Conservation (phyloP, 2,888 invertebrate genomes). For the Callimorpha dominula region DNA sequence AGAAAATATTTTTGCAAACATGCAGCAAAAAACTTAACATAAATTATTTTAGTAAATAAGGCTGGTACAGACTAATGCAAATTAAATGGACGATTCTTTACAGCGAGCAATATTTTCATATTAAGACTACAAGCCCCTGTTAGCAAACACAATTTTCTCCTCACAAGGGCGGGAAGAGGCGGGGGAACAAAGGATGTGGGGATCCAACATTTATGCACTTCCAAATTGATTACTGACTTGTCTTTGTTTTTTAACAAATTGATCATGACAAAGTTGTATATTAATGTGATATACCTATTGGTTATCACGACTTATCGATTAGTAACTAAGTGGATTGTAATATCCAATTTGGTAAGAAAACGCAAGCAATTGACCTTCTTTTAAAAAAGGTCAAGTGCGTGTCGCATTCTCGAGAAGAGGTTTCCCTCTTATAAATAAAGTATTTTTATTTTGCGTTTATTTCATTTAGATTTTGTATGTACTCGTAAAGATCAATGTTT, state of each 20-base stretch:
- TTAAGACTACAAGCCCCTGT: slow-evolving; percentile 73
- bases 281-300: background rate
- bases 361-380: background rate
- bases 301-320: background rate
- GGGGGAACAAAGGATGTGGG: slow-evolving; percentile 27
- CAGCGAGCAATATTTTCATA: slow-evolving; percentile 79
- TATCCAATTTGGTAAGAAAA: background rate
- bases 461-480: background rate
- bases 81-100: slow-evolving; percentile 76
- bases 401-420: background rate
- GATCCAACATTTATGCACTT: slow-evolving; percentile 27
- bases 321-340: background rate
- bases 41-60: slow-evolving; percentile 54
- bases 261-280: background rate
- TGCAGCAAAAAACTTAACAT: slow-evolving; percentile 37
- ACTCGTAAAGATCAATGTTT: background rate
- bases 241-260: background rate
- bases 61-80: slow-evolving; percentile 66
- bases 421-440: background rate
- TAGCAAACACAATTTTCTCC: slow-evolving; percentile 76
- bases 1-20: background rate
- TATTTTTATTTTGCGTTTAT: background rate
- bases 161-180: slow-evolving; percentile 37
- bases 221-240: slow-evolving; percentile 14
- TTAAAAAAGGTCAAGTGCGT: background rate